Evolutionary conservation across 2,113 vertebrate species (phyloP), one percentile per base, ranked within the genome.

Genomic region (Tetraodon nigroviridis): DNA sequence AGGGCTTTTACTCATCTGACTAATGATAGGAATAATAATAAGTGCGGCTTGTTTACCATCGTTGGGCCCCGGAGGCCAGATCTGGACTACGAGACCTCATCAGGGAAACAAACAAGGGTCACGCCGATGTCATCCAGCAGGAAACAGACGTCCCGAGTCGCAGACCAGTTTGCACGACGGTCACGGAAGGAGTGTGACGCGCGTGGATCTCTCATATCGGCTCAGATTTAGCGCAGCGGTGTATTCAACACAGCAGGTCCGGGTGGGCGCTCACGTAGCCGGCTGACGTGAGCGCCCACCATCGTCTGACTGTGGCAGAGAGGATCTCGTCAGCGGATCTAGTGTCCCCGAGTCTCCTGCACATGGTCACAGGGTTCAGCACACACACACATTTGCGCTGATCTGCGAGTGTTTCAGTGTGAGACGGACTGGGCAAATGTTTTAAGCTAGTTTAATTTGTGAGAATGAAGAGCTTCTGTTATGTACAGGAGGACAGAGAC

Each of bases 401-500:
- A 11, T 37, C 32, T 11, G 32, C 32, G 55, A 49, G 37, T 12
- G n/a, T n/a, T 44, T 5, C 7, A 44, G 48, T 3, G 18, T 19
- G 2, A 53, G 37, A 54, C 41, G 21, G 51, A 42, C 16, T 13
- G 32, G 0, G 41, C 0, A 19, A 11, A 3, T 42, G 21, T 75
- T 83, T 81, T 61, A 79, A 51, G 64, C 46, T 24, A 52, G 81
- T 89, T 89, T 82, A 55, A 82, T 85, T 76, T 53, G 50, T 79
- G 49, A 61, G 78, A 84, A 83, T 83, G 74, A 86, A 79, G 32
- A 79, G 81, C 73, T 89, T 84, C 85, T 85, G 77, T 87, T 90
- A 91, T 90, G 75, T 90, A 90, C 89, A 90, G 87, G 74, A 73
- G 64, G 81, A 88, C 86, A 88, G 81, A 88, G 89, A 89, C 73